phyloP scores from a whole-genome alignment of 2,113 vertebrate genomes.

The Micronycteris hirsuta region DNA sequence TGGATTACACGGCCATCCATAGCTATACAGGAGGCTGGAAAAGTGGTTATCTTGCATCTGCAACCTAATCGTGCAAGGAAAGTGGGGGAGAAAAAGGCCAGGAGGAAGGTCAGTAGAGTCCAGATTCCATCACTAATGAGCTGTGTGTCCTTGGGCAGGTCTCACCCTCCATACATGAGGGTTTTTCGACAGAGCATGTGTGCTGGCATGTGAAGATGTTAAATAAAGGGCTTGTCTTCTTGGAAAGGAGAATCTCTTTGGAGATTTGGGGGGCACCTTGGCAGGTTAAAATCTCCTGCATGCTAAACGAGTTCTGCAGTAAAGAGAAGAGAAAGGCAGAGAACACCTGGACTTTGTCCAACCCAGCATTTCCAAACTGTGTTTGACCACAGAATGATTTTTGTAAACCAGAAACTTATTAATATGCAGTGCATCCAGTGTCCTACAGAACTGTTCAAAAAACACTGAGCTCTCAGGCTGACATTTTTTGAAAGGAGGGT shows the following conservation, averaged over 20 bases:
- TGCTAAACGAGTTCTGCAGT: background rate
- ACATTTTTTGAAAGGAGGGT: background rate
- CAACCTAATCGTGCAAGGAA: background rate
- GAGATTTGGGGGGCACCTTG: background rate
- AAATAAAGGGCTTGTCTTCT: conserved; percentile 6
- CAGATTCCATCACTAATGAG: background rate
- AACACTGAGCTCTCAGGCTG: background rate
- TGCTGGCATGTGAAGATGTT: background rate
- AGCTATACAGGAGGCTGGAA: background rate
- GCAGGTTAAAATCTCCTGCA: background rate
- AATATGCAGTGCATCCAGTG: background rate
- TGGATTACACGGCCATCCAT: background rate
- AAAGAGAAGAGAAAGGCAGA: background rate
- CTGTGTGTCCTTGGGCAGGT: background rate
- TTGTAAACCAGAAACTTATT: background rate
- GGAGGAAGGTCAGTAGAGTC: background rate
- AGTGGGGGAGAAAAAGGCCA: background rate
- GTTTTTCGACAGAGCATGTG: background rate
- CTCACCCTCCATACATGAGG: background rate
- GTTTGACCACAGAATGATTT: background rate
- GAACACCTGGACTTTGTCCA: background rate
- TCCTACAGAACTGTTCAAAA: background rate
- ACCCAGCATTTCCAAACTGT: background rate
- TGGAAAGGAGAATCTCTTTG: background rate
- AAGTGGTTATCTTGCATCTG: background rate